Conservation (phyloP, 2,888 invertebrate genomes). For the Plagiodera versicolora region DNA sequence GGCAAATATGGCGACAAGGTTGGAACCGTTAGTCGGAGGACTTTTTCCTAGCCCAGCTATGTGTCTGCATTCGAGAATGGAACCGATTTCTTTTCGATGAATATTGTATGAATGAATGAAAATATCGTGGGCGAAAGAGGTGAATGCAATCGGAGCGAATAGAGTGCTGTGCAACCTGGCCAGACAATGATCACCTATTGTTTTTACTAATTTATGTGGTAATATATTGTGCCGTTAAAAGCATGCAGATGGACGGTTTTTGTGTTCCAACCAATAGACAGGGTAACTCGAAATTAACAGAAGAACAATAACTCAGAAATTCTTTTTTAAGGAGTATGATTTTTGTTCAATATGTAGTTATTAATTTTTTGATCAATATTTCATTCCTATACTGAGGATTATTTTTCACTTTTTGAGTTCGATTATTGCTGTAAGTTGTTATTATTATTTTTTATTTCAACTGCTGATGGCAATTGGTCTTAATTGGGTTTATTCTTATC, state of each 20-base stretch:
- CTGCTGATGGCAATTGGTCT: too few species aligned
- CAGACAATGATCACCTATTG: neutral
- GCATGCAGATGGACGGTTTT: neutral
- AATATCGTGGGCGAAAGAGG: slow-evolving; percentile 2
- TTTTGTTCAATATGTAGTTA: too few species aligned
- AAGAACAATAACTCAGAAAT: too few species aligned
- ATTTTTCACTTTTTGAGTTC: too few species aligned
- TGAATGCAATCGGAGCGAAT: neutral
- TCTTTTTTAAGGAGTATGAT: too few species aligned
- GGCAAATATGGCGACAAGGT: neutral
- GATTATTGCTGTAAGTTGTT: too few species aligned
- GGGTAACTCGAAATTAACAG: too few species aligned
- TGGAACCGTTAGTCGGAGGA: neutral
- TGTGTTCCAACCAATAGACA: neutral
- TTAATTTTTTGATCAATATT: too few species aligned
- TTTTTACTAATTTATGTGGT: neutral
- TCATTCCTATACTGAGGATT: too few species aligned
- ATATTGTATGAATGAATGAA: slow-evolving; percentile 9
- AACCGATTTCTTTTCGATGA: slow-evolving; percentile 6
- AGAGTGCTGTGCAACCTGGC: neutral
- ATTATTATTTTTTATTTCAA: too few species aligned
- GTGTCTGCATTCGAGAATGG: slow-evolving; percentile 12
- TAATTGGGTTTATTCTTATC: too few species aligned
- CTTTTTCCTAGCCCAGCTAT: neutral
- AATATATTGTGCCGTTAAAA: neutral